Evolutionary conservation across 1,140 invertebrate species (phyloP).

Genomic region (Chymomyza costata): DNA sequence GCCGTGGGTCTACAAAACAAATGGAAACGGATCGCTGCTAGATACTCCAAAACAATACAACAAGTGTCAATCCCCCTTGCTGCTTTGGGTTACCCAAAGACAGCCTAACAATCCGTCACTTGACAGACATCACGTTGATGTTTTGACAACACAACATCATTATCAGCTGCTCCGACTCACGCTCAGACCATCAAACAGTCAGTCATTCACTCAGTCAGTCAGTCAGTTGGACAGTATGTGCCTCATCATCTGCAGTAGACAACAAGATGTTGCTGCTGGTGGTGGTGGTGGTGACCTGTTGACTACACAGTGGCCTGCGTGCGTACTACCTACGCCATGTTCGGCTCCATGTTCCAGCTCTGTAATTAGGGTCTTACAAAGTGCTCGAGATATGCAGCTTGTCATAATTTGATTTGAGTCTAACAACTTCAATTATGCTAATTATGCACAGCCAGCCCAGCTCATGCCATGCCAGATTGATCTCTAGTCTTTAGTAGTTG

Average conservation of each 20-base stretch:
- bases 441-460: too few species aligned
- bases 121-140: conserved; percentile 51
- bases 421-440: conserved; percentile 31
- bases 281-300: too few species aligned
- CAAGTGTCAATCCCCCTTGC: conserved; percentile 39
- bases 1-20: conserved; percentile 2
- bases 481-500: background rate
- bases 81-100: too few species aligned
- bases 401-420: conserved; percentile 25
- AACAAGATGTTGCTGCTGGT: too few species aligned
- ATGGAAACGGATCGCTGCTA: background rate
- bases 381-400: conserved; percentile 1
- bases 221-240: too few species aligned
- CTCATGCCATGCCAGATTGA: too few species aligned
- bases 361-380: conserved; percentile 30
- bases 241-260: too few species aligned
- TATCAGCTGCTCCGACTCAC: conserved; percentile 51
- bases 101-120: conserved; percentile 66
- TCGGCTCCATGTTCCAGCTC: too few species aligned
- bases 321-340: too few species aligned
- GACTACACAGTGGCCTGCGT: too few species aligned
- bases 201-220: too few species aligned
- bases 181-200: background rate
- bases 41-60: conserved; percentile 22
- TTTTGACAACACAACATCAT: conserved; percentile 70